Percentiles rank a stretch among this genome's conserved stretches.
Evolutionary conservation across 2,797 vertebrate genomes (phyloP).

Genomic region (Pteronotus mesoamericanus): DNA sequence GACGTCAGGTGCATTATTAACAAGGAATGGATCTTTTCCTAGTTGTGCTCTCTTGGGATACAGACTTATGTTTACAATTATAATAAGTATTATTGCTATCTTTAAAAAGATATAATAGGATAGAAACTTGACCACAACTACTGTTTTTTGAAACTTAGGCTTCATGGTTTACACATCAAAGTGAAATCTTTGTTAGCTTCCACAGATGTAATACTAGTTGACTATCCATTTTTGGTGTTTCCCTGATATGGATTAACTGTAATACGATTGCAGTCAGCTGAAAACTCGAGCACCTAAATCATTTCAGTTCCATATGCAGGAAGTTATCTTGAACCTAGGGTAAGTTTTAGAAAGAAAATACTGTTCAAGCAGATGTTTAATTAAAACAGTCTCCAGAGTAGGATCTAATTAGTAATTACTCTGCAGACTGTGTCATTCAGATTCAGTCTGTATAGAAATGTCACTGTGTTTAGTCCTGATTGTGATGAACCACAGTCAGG

Average conservation of each 20-base stretch:
- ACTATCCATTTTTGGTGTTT: conserved; percentile 14
- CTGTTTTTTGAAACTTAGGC: conserved; percentile 41
- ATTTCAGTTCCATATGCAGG: conserved; percentile 4
- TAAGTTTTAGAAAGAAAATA: conserved; percentile 38
- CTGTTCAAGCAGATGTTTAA: not conserved
- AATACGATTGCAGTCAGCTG: not conserved
- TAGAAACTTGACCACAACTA: conserved; percentile 56
- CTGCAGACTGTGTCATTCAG: conserved; percentile 26
- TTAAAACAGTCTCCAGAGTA: too few relatives aligned
- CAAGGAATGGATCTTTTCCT: conserved; percentile 29
- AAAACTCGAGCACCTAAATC: not conserved
- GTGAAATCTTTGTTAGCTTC: conserved; percentile 49
- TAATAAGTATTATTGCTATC: conserved; percentile 36
- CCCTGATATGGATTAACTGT: not conserved
- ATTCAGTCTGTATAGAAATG: not conserved
- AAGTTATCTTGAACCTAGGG: not conserved
- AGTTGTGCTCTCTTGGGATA: conserved; percentile 31
- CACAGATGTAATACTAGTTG: not conserved
- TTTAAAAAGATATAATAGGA: conserved; percentile 49
- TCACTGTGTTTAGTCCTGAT: not conserved
- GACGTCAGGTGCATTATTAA: not conserved
- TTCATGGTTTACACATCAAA: conserved; percentile 64
- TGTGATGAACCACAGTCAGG: not conserved
- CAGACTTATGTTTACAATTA: conserved; percentile 65
- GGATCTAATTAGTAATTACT: not conserved